Evolutionary conservation across 2,113 vertebrate genomes (phyloP).

Genomic region (Panthera uncia): DNA sequence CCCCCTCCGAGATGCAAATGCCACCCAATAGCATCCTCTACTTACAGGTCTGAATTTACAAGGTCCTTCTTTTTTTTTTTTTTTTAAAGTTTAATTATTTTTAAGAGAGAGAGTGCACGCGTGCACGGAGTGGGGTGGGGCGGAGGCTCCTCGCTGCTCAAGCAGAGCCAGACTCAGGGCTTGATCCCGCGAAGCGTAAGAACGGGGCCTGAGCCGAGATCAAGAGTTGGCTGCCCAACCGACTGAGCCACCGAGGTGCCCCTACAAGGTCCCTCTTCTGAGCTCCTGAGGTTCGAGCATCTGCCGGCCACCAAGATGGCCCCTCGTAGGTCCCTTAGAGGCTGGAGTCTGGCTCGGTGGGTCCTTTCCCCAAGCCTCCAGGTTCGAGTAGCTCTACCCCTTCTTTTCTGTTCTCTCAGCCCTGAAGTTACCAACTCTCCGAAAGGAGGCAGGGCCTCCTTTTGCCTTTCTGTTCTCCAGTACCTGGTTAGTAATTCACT

Average conservation of each 20-base stretch:
- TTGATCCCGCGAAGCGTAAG: too few species aligned
- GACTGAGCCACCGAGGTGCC: too few species aligned
- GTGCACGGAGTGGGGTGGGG: too few species aligned
- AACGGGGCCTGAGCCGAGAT: too few species aligned
- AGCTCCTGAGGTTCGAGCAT: not conserved
- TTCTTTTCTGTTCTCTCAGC: not conserved
- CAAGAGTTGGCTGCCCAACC: too few species aligned
- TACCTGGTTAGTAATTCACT: not conserved
- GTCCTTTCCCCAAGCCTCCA: not conserved
- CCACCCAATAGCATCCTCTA: rapidly evolving
- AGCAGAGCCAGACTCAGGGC: too few species aligned
- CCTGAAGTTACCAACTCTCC: not conserved
- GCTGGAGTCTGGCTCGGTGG: too few species aligned
- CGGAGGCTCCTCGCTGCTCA: too few species aligned
- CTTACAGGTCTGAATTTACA: not conserved
- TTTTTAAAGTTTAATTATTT: too few species aligned
- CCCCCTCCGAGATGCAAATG: rapidly evolving
- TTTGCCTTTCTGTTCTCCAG: not conserved
- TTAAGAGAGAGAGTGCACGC: too few species aligned
- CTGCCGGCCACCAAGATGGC: not conserved
- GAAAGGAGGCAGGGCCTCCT: not conserved
- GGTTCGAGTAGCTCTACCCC: too few species aligned
- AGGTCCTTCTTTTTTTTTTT: not conserved
- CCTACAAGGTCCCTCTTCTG: not conserved
- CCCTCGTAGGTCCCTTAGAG: rapidly evolving